These are phyloP conservation scores for Lates japonicus DNA, from an alignment of 2,797 vertebrate genomes.

Conservation along the genomic window DNA sequence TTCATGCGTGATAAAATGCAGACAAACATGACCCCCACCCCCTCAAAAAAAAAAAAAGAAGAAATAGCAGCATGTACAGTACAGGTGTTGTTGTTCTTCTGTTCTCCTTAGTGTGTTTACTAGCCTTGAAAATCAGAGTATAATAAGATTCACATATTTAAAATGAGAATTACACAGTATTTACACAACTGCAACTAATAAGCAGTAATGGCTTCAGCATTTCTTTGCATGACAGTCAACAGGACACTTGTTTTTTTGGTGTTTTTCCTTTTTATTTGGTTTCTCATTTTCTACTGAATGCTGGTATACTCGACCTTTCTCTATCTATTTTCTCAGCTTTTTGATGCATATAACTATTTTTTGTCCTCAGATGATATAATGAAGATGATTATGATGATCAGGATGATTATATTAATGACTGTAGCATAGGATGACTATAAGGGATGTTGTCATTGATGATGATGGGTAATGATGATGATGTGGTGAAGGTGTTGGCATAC, in stretches of 20 bases:
- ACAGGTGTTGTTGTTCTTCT: conserved; percentile 77
- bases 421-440: conserved; percentile 61
- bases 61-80: conserved; percentile 83
- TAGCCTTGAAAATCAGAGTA: conserved; percentile 75
- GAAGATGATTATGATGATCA: conserved; percentile 63
- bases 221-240: conserved; percentile 85
- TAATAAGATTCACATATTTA: conserved; percentile 74
- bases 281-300: conserved; percentile 87
- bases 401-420: conserved; percentile 66
- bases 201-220: conserved; percentile 79
- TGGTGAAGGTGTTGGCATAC: conserved; percentile 80
- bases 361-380: conserved; percentile 81
- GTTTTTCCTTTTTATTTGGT: conserved; percentile 65
- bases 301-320: conserved; percentile 81
- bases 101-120: conserved; percentile 81
- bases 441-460: conserved; percentile 53
- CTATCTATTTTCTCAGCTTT: conserved; percentile 85
- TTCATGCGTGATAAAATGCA: conserved; percentile 56
- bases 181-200: conserved; percentile 78
- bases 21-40: conserved; percentile 42
- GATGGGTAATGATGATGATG: conserved; percentile 55
- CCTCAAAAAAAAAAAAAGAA: conserved; percentile 47
- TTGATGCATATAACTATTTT: conserved; percentile 86
- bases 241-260: conserved; percentile 73
- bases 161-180: conserved; percentile 76